Conservation (phyloP, 2,113 vertebrate species). For the Pelobates fuscus region DNA sequence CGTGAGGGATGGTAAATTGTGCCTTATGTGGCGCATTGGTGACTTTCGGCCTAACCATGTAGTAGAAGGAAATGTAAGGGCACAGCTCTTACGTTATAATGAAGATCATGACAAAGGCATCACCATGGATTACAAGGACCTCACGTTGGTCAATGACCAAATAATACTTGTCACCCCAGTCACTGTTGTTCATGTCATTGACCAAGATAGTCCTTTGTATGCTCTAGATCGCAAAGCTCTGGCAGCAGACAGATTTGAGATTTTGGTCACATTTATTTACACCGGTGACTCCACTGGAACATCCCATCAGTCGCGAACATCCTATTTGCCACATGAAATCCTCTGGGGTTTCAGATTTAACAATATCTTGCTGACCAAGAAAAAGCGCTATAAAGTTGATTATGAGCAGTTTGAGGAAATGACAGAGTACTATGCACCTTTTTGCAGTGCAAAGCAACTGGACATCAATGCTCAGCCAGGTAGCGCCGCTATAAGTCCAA, state of each 20-base stretch:
- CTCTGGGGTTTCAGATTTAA: conserved; percentile 92
- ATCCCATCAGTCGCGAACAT: conserved; percentile 90
- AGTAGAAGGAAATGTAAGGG: conserved; percentile 84
- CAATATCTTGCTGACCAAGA: conserved; percentile 81
- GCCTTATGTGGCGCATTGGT: conserved; percentile 89
- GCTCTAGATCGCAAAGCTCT: conserved; percentile 76
- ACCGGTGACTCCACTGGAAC: conserved; percentile 89
- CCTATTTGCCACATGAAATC: conserved; percentile 84
- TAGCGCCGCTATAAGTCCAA: conserved; percentile 16
- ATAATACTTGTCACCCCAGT: conserved; percentile 84
- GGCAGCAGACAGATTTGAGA: conserved; percentile 83
- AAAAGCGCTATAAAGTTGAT: conserved; percentile 83
- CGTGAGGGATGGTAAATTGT: conserved; percentile 76
- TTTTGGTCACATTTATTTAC: conserved; percentile 92
- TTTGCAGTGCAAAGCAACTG: conserved; percentile 80
- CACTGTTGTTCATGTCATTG: conserved; percentile 82
- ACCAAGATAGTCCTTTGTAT: conserved; percentile 82
- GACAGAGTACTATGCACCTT: conserved; percentile 78
- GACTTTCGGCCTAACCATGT: conserved; percentile 89
- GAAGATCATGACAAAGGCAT: conserved; percentile 76
- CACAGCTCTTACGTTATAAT: conserved; percentile 79
- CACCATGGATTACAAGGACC: conserved; percentile 77
- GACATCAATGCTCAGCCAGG: conserved; percentile 73
- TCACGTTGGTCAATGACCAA: conserved; percentile 78
- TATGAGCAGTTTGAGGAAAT: conserved; percentile 90